Conservation (phyloP, 2,113 vertebrate genomes). For the Lepisosteus oculatus region DNA sequence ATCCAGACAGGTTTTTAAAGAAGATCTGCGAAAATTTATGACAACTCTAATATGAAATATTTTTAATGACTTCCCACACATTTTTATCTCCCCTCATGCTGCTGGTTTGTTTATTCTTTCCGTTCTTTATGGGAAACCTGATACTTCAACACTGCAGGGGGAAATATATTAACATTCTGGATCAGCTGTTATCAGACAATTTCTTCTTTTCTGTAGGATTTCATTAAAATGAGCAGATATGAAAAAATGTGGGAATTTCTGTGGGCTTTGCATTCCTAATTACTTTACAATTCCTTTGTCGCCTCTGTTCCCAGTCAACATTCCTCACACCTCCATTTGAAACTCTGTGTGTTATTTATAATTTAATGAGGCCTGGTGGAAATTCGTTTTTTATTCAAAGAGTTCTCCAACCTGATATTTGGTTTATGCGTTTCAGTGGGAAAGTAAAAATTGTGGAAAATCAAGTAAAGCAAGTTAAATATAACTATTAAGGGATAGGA, state of each 20-base stretch:
- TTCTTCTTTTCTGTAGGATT: conserved; percentile 19
- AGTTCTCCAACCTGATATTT: not conserved
- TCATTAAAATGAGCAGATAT: conserved; percentile 20
- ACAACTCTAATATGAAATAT: not conserved
- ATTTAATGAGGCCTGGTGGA: not conserved
- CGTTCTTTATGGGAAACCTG: conserved; percentile 18
- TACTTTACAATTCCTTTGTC: not conserved
- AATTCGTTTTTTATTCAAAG: not conserved
- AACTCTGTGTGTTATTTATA: not conserved
- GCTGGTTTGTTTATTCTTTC: not conserved
- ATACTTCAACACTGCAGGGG: conserved; percentile 19
- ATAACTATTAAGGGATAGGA: too few species aligned
- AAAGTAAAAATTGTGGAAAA: too few species aligned
- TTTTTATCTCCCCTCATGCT: conserved; percentile 7
- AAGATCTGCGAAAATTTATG: not conserved
- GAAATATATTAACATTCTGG: conserved; percentile 10
- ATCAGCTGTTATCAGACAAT: conserved; percentile 22
- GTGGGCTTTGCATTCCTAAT: conserved; percentile 4
- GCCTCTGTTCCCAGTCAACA: not conserved
- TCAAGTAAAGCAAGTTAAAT: too few species aligned
- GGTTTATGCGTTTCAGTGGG: too few species aligned
- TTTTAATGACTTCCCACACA: conserved; percentile 5
- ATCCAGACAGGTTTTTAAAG: too few species aligned
- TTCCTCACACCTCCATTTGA: not conserved
- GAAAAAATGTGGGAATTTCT: conserved; percentile 22